Evolutionary conservation across 1,140 invertebrate species (phyloP).

Genomic region (Leptinotarsa undecemlineata): DNA sequence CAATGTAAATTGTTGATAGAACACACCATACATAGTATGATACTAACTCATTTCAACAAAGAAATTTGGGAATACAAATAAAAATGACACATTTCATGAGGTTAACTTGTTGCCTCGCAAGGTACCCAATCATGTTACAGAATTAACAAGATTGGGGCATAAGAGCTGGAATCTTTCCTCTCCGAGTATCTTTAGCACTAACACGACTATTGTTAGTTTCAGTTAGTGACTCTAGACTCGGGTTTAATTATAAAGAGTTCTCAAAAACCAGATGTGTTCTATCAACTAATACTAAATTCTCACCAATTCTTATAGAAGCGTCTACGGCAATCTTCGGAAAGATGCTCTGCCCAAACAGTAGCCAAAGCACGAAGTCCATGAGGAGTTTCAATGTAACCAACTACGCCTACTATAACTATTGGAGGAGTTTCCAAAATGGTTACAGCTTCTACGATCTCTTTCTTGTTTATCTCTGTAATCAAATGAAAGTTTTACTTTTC

Average conservation of each 20-base stretch:
- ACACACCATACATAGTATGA: no score
- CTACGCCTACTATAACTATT: conserved; percentile 95
- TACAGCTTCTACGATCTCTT: conserved; percentile 98
- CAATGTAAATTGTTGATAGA: no score
- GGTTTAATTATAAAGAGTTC: background rate
- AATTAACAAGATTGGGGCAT: conserved; percentile 47
- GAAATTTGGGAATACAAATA: background rate
- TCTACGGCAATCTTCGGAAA: conserved; percentile 96
- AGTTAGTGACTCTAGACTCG: conserved; percentile 54
- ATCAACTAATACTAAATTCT: conserved; percentile 39
- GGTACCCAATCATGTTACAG: conserved; percentile 44
- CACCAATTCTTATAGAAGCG: conserved; percentile 99
- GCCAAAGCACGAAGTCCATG: conserved; percentile 92
- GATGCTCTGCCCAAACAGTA: conserved; percentile 98
- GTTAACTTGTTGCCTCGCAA: conserved; percentile 48
- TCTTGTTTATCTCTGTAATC: conserved; percentile 94
- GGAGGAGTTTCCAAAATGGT: conserved; percentile 98
- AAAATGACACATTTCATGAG: background rate
- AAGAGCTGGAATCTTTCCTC: conserved; percentile 54
- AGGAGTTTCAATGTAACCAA: conserved; percentile 99
- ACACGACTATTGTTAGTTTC: conserved; percentile 35
- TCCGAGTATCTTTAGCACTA: conserved; percentile 55
- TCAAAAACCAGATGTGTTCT: background rate
- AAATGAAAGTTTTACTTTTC: background rate
- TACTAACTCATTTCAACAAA: no score